These are phyloP conservation scores for Crotalus viridis DNA, from an alignment of 2,113 vertebrate species.

Conservation along the genomic window DNA sequence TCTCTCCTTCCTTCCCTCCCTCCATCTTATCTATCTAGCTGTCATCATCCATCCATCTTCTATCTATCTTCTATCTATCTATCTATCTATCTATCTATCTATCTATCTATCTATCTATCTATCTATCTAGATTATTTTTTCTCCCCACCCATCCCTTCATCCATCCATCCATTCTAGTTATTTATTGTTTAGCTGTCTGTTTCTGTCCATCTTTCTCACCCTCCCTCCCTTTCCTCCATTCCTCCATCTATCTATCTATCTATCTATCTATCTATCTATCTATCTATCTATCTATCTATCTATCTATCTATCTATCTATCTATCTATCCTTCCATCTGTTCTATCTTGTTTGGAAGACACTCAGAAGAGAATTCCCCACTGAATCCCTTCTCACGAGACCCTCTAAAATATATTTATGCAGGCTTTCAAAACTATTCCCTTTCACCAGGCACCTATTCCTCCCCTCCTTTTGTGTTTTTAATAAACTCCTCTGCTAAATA, in stretches of 20 bases:
- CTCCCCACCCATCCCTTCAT: no score
- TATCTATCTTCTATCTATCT: no score
- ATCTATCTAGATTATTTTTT: no score
- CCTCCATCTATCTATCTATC: no score
- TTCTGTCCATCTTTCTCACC: no score
- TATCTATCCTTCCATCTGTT: background rate
- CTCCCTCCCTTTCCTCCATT: no score
- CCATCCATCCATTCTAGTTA: no score
- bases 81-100: background rate
- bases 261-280: no score
- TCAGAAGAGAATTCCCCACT: conserved; percentile 42
- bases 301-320: background rate
- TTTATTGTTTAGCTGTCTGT: no score
- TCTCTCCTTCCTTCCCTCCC: no score
- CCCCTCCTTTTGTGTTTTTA: conserved; percentile 44
- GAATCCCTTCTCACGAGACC: conserved; percentile 56
- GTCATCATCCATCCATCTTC: no score
- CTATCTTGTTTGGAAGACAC: conserved; percentile 40
- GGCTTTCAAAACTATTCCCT: conserved; percentile 59
- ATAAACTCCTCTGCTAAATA: conserved; percentile 57
- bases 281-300: background rate
- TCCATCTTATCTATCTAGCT: no score
- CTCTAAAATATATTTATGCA: conserved; percentile 62
- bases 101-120: background rate
- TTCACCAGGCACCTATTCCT: conserved; percentile 20